Base-by-base conservation (phyloP, 2,113 vertebrate species). In the Vulpes ferrilata region DNA sequence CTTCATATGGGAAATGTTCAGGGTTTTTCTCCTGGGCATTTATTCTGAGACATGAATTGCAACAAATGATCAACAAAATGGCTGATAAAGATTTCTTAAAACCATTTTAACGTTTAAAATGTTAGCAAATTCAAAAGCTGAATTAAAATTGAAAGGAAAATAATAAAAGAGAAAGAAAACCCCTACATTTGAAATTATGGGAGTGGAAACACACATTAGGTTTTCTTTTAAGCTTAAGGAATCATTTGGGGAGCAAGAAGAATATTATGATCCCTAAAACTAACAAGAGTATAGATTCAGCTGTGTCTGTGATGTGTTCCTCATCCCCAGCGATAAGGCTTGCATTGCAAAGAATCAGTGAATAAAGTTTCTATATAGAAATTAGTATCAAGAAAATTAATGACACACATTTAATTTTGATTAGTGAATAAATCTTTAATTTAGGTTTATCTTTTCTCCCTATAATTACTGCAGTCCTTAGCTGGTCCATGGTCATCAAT, bases 351-450 rank as follows among this genome's bases (percentile, higher is more conserved):
- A 84, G 32, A 71, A 73, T n/a, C 38, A 3, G 25, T 87, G 60
- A 80, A 59, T 79, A 76, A 71, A 65, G 48, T 92, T 59, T 90
- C 57, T 76, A 3, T 57, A 11, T 38, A 85, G 64, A 96, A 92
- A 94, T 80, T 83, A 88, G 53, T 92, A 90, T 90, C 69, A 35
- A 95, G 55, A 38, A 96, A 96, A 94, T 95, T 88, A 92, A 87
- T 96, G 76, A 20, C 57, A 92, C 22, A 73, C 71, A 65, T 89
- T 97, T 83, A 86, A 83, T 96, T 92, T 92, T 89, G 79, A 88
- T 89, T 76, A 92, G 51, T 85, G 88, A 95, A 92, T 92, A 93
- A 93, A 92, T 79, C 84, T 94, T 94, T 90, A 93, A 95, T 90
- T 90, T 51, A 19, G 67, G 27, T 94, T 92, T 93, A 73, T 88